Percentiles rank a stretch among this genome's conserved stretches.
Evolutionary conservation across 1,140 invertebrate genomes (phyloP).

Genomic region (Trypoxylus dichotomus): DNA sequence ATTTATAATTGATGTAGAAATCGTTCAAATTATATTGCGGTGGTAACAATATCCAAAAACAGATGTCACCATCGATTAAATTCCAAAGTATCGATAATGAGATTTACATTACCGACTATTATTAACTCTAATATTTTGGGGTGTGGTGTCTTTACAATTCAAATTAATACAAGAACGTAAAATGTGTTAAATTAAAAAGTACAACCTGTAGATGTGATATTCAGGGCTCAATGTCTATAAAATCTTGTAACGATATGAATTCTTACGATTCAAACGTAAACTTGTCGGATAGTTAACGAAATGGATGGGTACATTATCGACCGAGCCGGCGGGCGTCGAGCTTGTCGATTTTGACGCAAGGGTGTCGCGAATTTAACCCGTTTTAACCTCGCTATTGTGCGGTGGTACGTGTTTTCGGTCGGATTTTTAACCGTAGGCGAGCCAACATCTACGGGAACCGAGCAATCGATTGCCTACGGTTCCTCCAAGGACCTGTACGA

Average conservation of each 20-base stretch:
- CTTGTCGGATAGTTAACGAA: not conserved
- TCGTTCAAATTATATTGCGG: too few relatives aligned
- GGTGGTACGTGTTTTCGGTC: conserved; percentile 12
- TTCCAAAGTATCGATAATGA: not conserved
- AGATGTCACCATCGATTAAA: not conserved
- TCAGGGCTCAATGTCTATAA: too few relatives aligned
- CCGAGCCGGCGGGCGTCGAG: not conserved
- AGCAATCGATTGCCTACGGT: not conserved
- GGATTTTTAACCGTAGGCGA: not conserved
- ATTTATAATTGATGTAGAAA: too few relatives aligned
- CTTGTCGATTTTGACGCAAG: conserved; percentile 10
- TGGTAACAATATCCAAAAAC: not conserved
- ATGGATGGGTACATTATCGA: conserved; percentile 16
- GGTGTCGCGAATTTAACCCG: conserved; percentile 16
- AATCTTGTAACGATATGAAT: too few relatives aligned
- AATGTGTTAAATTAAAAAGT: not conserved
- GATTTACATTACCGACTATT: not conserved
- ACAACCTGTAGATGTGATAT: not conserved
- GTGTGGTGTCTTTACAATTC: not conserved
- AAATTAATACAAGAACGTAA: not conserved
- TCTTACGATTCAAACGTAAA: not conserved
- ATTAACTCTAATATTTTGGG: not conserved
- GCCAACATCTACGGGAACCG: not conserved
- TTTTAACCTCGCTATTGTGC: conserved; percentile 4
- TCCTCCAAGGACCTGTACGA: not conserved